Evolutionary conservation across 2,888 invertebrate species (phyloP), one percentile per base, ranked within the genome.

Genomic region (Xestia rhomboidea): DNA sequence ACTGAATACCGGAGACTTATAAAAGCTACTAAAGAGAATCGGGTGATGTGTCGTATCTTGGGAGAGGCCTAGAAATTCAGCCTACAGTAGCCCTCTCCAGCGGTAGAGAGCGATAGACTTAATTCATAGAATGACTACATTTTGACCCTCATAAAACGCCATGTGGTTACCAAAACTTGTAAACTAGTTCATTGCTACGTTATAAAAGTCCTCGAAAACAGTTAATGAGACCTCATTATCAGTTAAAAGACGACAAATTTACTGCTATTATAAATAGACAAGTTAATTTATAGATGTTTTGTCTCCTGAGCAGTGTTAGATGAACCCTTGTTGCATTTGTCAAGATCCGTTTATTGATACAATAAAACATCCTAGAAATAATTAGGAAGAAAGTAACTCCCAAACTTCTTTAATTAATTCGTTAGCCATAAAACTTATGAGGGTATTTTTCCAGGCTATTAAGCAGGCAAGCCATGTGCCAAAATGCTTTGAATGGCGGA

Each of bases 171-270:
- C 41, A 78, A 85, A 88, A 85, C 82, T 71, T 60, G 62, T 77
- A 69, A 76, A 90, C 88, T 87, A 86, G 86, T 88, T 83, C 79
- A 87, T 84, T 83, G 85, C 86, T 81, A 84, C 81, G 86, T 81
- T 89, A 85, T 92, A 92, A 92, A 87, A 93, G 81, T 89, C 87
- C 87, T 91, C 90, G 90, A 92, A 92, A 90, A 87, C 71, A 86
- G 87, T 90, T 93, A 93, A 94, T 94, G 90, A 92, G 88, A 88
- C 89, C 89, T 93, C 90, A 94, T 95, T 95, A 93, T 91, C 84
- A 89, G 89, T 90, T 92, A 93, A 92, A 90, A 93, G 91, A 93
- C 89, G 93, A 93, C 92, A 90, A 94, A 87, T 96, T 95, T 95
- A 96, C 91, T 87, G 88, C 91, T 87, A 84, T 91, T 90, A 94